A percentile compares a stretch with the other conserved stretches of the same genome.
Evolutionary conservation across 2,797 vertebrate genomes (phyloP).

Genomic region (Anguilla megastoma): DNA sequence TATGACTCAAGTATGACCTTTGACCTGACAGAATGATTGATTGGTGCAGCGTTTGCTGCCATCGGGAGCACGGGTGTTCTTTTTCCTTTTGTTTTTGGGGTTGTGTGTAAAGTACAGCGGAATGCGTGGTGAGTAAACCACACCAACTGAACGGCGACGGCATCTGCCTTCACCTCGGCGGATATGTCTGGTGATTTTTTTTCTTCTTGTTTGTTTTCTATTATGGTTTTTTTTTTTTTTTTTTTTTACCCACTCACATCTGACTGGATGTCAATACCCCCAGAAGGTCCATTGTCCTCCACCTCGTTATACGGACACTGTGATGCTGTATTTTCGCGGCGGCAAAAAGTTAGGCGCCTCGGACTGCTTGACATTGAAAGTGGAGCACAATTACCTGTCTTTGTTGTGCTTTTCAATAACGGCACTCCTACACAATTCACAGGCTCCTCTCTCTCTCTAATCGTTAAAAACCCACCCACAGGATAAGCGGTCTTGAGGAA

Average conservation of each 20-base stretch:
- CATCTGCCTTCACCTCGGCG: neutral
- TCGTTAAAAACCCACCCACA: slow-evolving; percentile 52
- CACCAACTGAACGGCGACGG: neutral
- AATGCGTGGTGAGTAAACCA: neutral
- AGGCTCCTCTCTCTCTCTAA: slow-evolving; percentile 37
- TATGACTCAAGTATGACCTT: slow-evolving; percentile 10
- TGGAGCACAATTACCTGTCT: slow-evolving; percentile 39
- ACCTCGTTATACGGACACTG: neutral
- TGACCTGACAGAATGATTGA: neutral
- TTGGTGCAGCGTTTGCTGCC: neutral
- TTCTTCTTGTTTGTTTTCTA: neutral
- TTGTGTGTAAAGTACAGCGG: neutral
- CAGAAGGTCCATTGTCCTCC: neutral
- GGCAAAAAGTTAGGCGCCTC: slow-evolving; percentile 23
- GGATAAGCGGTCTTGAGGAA: slow-evolving; percentile 48
- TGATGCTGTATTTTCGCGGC: slow-evolving; percentile 11
- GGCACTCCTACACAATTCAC: slow-evolving; percentile 44
- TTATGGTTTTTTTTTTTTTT: neutral
- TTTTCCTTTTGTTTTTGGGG: neutral
- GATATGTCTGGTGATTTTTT: neutral
- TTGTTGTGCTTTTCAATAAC: slow-evolving; percentile 50
- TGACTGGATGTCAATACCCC: slow-evolving; percentile 9
- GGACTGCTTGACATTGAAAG: slow-evolving; percentile 37
- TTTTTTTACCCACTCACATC: neutral
- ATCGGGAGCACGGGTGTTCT: neutral